phyloP scores from a whole-genome alignment of 2,888 invertebrate genomes.

The Sinohyriopsis cumingii region DNA sequence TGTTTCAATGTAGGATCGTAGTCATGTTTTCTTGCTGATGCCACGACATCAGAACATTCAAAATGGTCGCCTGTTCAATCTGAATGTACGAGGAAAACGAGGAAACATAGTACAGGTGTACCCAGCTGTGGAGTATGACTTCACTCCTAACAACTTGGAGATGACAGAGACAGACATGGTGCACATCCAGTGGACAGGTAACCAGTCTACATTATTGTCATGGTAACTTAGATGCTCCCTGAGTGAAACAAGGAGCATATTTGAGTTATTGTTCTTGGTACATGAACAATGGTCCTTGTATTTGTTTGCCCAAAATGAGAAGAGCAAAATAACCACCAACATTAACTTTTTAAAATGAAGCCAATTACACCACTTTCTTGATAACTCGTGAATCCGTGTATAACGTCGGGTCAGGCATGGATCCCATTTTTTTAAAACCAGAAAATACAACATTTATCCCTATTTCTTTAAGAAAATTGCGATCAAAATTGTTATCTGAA shows the following conservation, averaged over 20 bases:
- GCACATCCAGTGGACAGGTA: constrained; percentile 70
- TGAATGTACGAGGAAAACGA: constrained; percentile 68
- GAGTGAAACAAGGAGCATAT: too few relatives aligned
- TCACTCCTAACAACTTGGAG: constrained; percentile 57
- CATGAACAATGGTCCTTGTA: not conserved
- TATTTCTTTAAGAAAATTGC: too few relatives aligned
- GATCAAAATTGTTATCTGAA: too few relatives aligned
- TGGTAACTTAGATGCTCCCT: too few relatives aligned
- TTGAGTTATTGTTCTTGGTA: not conserved
- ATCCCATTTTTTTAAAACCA: too few relatives aligned
- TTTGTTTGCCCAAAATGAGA: not conserved
- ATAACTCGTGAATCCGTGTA: too few relatives aligned
- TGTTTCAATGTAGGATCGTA: constrained; percentile 58
- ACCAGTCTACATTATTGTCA: not conserved
- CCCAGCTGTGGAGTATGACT: constrained; percentile 70
- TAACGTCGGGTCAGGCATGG: too few relatives aligned
- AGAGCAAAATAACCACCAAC: too few relatives aligned
- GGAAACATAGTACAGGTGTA: constrained; percentile 70
- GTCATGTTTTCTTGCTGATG: constrained; percentile 63
- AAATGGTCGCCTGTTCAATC: constrained; percentile 52
- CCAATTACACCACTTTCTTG: too few relatives aligned
- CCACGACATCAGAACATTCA: constrained; percentile 52
- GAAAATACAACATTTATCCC: not conserved
- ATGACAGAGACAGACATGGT: constrained; percentile 55
- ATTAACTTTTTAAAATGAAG: too few relatives aligned